A percentile compares a stretch with the other conserved stretches of the same genome.
phyloP scores from a whole-genome alignment of 2,797 vertebrate genomes.

The Crenichthys baileyi region DNA sequence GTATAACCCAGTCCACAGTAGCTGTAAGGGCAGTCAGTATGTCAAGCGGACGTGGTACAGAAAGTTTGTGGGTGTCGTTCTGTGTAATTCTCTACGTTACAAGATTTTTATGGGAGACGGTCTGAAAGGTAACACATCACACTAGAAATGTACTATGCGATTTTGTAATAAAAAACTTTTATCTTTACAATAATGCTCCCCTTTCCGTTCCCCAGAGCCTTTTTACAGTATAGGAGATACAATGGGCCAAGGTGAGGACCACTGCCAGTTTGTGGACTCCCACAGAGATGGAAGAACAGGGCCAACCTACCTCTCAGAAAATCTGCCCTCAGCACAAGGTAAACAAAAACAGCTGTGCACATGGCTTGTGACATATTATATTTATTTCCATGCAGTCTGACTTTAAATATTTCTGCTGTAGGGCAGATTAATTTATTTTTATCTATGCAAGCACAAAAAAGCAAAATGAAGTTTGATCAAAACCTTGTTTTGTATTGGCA shows the following conservation, averaged over 20 bases:
- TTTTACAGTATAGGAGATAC: slow-evolving; percentile 96
- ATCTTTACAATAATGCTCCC: background rate
- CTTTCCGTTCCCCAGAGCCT: slow-evolving; percentile 79
- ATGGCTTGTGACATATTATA: slow-evolving; percentile 6
- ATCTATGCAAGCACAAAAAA: slow-evolving; percentile 23
- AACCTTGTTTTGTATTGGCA: background rate
- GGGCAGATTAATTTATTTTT: slow-evolving; percentile 31
- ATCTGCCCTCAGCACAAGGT: slow-evolving; percentile 91
- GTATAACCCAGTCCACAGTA: slow-evolving; percentile 88
- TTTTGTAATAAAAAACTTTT: background rate
- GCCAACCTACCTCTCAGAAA: slow-evolving; percentile 84
- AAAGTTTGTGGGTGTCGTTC: slow-evolving; percentile 96
- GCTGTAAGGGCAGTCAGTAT: slow-evolving; percentile 93
- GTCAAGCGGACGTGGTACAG: slow-evolving; percentile 98
- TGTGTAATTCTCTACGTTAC: slow-evolving; percentile 97
- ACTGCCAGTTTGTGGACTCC: slow-evolving; percentile 99
- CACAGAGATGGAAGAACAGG: slow-evolving; percentile 95
- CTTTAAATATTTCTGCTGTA: slow-evolving; percentile 17
- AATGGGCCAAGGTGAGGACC: slow-evolving; percentile 94
- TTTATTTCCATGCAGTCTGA: slow-evolving; percentile 17
- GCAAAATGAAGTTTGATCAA: slow-evolving; percentile 20
- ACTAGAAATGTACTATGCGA: background rate
- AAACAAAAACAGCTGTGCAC: slow-evolving; percentile 48
- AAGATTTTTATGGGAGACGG: slow-evolving; percentile 98
- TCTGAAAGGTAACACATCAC: slow-evolving; percentile 85